Conservation (phyloP, 2,113 vertebrate genomes). For the Podarcis raffonei region DNA sequence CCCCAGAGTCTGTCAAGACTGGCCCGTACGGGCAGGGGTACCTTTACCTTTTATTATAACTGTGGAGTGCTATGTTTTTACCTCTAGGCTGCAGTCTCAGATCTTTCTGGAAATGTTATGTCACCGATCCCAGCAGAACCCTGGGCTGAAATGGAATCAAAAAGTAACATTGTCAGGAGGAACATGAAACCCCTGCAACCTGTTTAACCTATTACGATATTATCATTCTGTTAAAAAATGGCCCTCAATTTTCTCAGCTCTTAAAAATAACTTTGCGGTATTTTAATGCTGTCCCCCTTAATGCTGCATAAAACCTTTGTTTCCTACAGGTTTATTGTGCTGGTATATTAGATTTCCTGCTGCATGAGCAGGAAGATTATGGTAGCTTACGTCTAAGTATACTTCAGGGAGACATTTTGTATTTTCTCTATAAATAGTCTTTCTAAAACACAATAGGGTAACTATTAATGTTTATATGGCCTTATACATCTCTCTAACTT, state of each 20-base stretch:
- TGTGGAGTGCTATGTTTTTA: too few species aligned
- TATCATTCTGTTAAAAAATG: constrained; percentile 68
- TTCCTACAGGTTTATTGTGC: constrained; percentile 95
- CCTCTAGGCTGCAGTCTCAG: background rate
- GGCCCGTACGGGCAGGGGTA: too few species aligned
- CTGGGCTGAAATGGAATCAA: constrained; percentile 27
- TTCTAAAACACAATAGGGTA: constrained; percentile 82
- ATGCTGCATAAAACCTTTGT: constrained; percentile 87
- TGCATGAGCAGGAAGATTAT: constrained; percentile 98
- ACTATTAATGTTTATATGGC: constrained; percentile 84
- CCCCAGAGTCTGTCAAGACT: too few species aligned
- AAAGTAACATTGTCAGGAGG: constrained; percentile 13
- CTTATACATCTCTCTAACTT: constrained; percentile 79
- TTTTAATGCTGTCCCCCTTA: constrained; percentile 84
- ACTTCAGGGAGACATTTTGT: constrained; percentile 90
- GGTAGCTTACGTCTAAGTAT: constrained; percentile 93
- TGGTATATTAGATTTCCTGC: constrained; percentile 94
- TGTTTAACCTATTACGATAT: constrained; percentile 45
- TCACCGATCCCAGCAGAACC: background rate
- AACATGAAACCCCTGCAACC: constrained; percentile 5
- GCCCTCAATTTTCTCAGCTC: constrained; percentile 71
- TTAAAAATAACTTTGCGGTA: constrained; percentile 76
- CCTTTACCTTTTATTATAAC: too few species aligned
- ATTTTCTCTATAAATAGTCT: constrained; percentile 86
- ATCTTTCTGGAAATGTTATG: constrained; percentile 2